Conservation (phyloP, 2,113 vertebrate genomes). For the Hypocryptadius cinnamomeus region DNA sequence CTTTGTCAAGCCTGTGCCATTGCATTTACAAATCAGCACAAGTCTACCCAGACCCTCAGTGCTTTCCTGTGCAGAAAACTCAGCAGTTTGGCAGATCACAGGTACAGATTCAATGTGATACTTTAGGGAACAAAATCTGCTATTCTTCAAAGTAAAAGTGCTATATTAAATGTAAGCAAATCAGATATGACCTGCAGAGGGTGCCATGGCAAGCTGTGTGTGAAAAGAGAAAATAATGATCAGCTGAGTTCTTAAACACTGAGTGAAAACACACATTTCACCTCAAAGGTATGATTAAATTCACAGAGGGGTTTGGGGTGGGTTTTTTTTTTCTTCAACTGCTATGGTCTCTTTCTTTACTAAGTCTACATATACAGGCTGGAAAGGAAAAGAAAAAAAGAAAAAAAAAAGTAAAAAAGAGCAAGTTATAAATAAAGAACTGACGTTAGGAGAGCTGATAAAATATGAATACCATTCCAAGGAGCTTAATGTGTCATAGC, state of each 20-base stretch:
- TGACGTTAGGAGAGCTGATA: conserved; percentile 44
- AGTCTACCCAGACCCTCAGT: not conserved
- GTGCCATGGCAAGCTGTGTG: not conserved
- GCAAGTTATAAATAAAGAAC: conserved; percentile 33
- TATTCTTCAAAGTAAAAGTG: not conserved
- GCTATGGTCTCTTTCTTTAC: conserved; percentile 17
- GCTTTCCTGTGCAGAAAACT: not conserved
- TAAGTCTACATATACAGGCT: conserved; percentile 1
- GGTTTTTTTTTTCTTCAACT: not conserved
- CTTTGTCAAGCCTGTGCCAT: not conserved
- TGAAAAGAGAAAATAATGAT: not conserved
- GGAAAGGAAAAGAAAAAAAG: not conserved
- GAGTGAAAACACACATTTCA: not conserved
- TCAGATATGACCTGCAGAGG: not conserved
- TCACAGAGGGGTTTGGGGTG: not conserved
- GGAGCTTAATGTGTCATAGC: conserved; percentile 51
- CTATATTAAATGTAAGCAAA: not conserved
- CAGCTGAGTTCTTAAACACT: not conserved
- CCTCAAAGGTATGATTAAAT: conserved; percentile 14
- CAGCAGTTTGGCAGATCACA: not conserved
- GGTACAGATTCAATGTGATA: not conserved
- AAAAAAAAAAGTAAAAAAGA: not conserved
- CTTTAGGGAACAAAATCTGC: not conserved
- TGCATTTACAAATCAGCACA: not conserved
- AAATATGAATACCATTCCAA: conserved; percentile 61